Conservation (phyloP, 2,888 invertebrate species). For the Rhamphomyia laevipes region DNA sequence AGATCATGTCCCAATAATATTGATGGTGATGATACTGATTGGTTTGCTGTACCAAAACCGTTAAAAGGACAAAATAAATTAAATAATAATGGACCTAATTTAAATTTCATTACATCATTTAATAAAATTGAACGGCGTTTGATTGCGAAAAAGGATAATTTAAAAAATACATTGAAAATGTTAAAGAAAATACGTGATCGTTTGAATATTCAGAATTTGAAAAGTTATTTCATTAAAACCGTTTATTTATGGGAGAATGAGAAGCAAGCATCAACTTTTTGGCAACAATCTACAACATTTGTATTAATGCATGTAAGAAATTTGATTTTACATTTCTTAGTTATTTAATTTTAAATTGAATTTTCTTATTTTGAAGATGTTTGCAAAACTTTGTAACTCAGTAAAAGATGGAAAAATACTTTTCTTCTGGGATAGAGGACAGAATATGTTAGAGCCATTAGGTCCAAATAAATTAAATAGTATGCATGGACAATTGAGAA, state of each 20-base stretch:
- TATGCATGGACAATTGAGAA: neutral
- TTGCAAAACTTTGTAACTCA: conserved; percentile 11
- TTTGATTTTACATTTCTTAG: too few relatives aligned
- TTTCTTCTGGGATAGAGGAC: conserved; percentile 13
- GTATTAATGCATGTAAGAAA: conserved; percentile 18
- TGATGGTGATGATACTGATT: conserved; percentile 5
- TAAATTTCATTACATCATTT: conserved; percentile 18
- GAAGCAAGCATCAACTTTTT: conserved; percentile 7
- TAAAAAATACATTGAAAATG: conserved; percentile 20
- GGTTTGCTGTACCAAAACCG: conserved; percentile 21
- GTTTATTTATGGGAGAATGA: conserved; percentile 19
- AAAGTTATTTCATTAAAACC: conserved; percentile 22
- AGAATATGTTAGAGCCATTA: conserved; percentile 9
- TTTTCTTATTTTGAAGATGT: conserved; percentile 14
- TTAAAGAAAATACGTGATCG: conserved; percentile 21
- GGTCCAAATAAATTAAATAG: neutral
- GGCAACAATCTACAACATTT: conserved; percentile 11
- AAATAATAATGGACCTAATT: neutral
- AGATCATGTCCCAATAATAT: conserved; percentile 6
- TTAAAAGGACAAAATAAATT: conserved; percentile 1
- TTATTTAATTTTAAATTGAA: neutral
- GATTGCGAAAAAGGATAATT: conserved; percentile 14
- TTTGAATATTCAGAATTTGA: conserved; percentile 15
- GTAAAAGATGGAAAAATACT: conserved; percentile 11
- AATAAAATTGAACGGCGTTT: conserved; percentile 18